Evolutionary conservation across 1,140 invertebrate genomes (phyloP), one percentile per base, ranked within the genome.

Genomic region (Himalopsyche phryganea): DNA sequence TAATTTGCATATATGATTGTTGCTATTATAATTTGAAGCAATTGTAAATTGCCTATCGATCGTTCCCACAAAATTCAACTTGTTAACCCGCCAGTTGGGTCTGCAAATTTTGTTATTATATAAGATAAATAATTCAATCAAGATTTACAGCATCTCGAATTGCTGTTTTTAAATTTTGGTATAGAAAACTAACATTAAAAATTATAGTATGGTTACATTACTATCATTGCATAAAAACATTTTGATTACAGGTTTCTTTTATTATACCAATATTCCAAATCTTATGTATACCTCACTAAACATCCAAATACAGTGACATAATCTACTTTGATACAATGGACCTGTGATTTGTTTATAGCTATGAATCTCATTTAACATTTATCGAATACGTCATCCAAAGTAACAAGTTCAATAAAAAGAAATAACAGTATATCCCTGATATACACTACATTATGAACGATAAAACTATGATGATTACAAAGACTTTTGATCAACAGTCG

Each of bases 291-390:
- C 17, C 13, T 50, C 18, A 17, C 18, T 45, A 20, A 41, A 50
- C 11, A 50, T 15, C 49, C 35, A 50, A 20, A 17, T 40, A 40
- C 38, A 40, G 38, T 13, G 38, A 11, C 5, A 40, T 40, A 6
- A 40, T 40, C 15, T 40, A 40, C 4, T 40, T 40, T 40, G n/a
- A 40, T 40, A 50, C 20, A 54, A 40, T 51, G 50, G 50, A 51
- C 38, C 38, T 15, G 20, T 28, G n/a, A 42, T 51, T 18, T 42
- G 20, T 51, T 51, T 51, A 51, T 51, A 40, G 50, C 50, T 51
- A 51, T 51, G 38, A 51, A 51, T 51, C 50, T 51, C 50, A 51
- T 42, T 47, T 49, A 38, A 17, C 36, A 6, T 49, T 50, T 41
- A 38, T 15, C 49, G 28, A n/a, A 51, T 15, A 23, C 40, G 23